Conservation (phyloP, 2,797 vertebrate species). For the Pseudochaenichthys georgianus region DNA sequence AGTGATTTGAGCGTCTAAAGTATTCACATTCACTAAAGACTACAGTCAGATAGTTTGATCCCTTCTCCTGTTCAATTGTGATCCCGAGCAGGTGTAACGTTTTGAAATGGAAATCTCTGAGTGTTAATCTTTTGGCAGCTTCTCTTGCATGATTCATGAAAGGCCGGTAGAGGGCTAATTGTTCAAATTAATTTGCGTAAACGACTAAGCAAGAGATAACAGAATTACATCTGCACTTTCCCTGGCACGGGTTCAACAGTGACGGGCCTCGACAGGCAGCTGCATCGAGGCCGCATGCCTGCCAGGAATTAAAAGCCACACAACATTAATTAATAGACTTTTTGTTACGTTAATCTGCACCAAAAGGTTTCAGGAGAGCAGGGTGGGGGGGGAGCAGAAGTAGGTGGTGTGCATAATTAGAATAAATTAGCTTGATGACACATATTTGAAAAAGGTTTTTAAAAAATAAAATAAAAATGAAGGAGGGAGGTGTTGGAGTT, state of each 20-base stretch:
- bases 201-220: conserved; percentile 98
- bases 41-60: not conserved
- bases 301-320: conserved; percentile 96
- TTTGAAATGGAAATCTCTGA: conserved; percentile 64
- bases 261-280: conserved; percentile 91
- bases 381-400: conserved; percentile 85
- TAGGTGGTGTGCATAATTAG: conserved; percentile 88
- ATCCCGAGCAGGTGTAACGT: conserved; percentile 50
- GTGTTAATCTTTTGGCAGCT: conserved; percentile 87
- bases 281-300: conserved; percentile 92
- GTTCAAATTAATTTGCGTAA: conserved; percentile 99
- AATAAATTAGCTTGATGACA: conserved; percentile 93
- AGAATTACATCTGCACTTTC: conserved; percentile 98
- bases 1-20: not conserved
- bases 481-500: conserved; percentile 80
- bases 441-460: conserved; percentile 74
- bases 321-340: conserved; percentile 98
- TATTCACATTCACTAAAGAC: not conserved
- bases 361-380: conserved; percentile 87
- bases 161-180: conserved; percentile 97
- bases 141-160: conserved; percentile 95
- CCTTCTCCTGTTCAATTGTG: conserved; percentile 6
- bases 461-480: conserved; percentile 36
- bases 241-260: conserved; percentile 94
- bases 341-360: conserved; percentile 94